Evolutionary conservation across 2,888 invertebrate genomes (phyloP), one percentile per base, ranked within the genome.

Genomic region (Caenorhabditis angaria): DNA sequence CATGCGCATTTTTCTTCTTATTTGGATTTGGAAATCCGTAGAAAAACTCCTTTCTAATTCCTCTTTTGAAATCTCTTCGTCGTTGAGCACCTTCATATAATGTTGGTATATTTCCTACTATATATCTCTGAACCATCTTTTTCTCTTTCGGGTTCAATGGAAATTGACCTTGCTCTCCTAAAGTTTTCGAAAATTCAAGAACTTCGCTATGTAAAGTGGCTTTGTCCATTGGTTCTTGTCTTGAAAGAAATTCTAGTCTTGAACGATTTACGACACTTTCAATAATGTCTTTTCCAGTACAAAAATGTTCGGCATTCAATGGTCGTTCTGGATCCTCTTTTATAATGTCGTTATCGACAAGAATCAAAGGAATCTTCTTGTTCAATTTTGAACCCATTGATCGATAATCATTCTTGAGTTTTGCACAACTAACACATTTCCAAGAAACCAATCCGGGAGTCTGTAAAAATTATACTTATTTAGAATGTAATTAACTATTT

Each of bases 291-390:
- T 64, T 67, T 48, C 67, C 72, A 29, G 32, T 72, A 29, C 72
- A 72, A 29, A 72, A 72, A 28, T 72, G 72, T 18, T 72, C 67
- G 18, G 61, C 72, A 47, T 72, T 72, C 20, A 72, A 27, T 22
- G 72, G 72, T 28, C 50, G 57, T 20, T 72, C 72, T 10, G 72
- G 72, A 61, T 72, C 59, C 22, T 72, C 72, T 27, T 72, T 72
- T 10, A 72, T 72, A 18, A 72, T 61, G 41, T 72, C 72, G n/a
- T 72, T 72, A 41, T 72, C 72, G 0, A 72, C 67, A 1, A 67
- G 41, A 48, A 72, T 68, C 20, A 72, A 41, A 14, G 72, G 72
- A 28, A 72, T 59, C 50, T 72, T 72, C 14, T 64, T 56, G 24
- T 67, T 65, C 50, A 67, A 29, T 48, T 64, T 59, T 0, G 48